Evolutionary conservation across 2,888 invertebrate genomes (phyloP), one percentile per base, ranked within the genome.

Genomic region (Gasteruption jaculator): DNA sequence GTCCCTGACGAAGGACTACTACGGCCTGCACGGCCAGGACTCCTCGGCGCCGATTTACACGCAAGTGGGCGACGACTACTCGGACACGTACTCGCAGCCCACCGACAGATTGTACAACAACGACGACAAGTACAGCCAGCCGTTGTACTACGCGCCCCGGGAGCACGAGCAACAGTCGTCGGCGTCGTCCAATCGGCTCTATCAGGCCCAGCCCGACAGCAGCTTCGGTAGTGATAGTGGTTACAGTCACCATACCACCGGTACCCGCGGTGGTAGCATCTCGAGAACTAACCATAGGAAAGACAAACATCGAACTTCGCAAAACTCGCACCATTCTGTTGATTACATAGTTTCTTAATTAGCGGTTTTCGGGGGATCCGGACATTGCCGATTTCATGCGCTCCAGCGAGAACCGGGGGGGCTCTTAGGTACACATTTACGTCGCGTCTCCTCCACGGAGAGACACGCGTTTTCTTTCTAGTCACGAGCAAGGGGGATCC

Each of bases 151-250:
- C 45, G 58, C 56, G 11, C 48, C 63, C 4, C 56, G 63, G 4
- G 67, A 65, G 32, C 49, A 46, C 31, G 62, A 63, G 16, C 60
- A 60, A 37, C 52, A 61, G n/a, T 46, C 60, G 3, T n/a, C n/a
- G n/a, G n/a, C n/a, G n/a, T n/a, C n/a, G n/a, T 46, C 61, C 14
- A 64, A 60, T 40, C 52, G 57, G 49, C 39, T 69, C 43, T 63
- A 68, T 54, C 58, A 71, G 53, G 57, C 70, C 32, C 64, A 66
- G 20, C 62, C 65, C 49, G 65, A 71, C 58, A 86, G 86, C 4
- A 86, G 86, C 4, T 84, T 88, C 53, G 88, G 88, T 20, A 88
- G 88, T 6, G 89, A 89, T 71, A 88, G 88, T 31, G 88, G 89
- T 7, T 89, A 89, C 71, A 89, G 88, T 68, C 87, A 89, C 70